A percentile compares a stretch with the other conserved stretches of the same genome.
These are phyloP conservation scores for Caenorhabditis drosophilae DNA, from an alignment of 2,888 invertebrate species.

Conservation along the genomic window DNA sequence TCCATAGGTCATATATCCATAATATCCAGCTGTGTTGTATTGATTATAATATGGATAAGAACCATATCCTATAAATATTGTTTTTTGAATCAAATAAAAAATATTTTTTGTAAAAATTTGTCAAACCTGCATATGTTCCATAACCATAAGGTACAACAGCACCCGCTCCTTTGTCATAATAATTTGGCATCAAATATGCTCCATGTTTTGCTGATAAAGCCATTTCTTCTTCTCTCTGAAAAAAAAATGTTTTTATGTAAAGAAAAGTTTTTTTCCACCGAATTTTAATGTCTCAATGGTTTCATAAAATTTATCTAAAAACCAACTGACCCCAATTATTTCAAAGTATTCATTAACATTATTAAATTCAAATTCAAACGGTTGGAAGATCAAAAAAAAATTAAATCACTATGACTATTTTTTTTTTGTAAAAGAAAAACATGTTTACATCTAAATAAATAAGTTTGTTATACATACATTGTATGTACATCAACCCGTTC, in stretches of 20 bases:
- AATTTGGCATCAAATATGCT: conserved; percentile 59
- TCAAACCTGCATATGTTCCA: conserved; percentile 39
- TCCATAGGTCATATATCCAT: conserved; percentile 62
- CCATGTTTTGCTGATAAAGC: conserved; percentile 62
- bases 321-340: no score
- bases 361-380: no score
- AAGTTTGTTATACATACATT: no score
- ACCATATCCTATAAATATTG: conserved; percentile 31
- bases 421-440: no score
- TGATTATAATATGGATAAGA: conserved; percentile 49
- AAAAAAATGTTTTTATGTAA: neutral
- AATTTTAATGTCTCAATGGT: no score
- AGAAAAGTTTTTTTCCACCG: no score
- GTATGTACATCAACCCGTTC: no score
- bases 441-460: no score
- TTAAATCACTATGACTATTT: no score
- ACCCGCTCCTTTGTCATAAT: conserved; percentile 51
- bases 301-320: no score
- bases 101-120: neutral
- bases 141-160: conserved; percentile 56
- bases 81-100: neutral
- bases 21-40: conserved; percentile 47
- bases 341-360: no score
- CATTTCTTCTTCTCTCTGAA: conserved; percentile 58
- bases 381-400: no score